Evolutionary conservation across 2,797 vertebrate species (phyloP), one percentile per base, ranked within the genome.

Genomic region (Enteromius unitaeniatus): DNA sequence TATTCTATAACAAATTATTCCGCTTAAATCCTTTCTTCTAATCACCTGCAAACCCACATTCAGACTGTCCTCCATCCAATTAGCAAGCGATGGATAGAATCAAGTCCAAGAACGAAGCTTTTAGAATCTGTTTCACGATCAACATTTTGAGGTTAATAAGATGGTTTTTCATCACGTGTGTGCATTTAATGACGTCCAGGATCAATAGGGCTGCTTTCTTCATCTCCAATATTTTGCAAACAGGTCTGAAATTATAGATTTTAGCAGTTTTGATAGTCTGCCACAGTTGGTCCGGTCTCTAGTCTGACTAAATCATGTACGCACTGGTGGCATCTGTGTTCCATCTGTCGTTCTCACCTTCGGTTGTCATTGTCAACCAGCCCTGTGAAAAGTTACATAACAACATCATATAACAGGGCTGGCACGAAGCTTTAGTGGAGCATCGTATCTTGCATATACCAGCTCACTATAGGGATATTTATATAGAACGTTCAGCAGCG

Each of bases 351-450:
- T 77, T 80, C 79, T 83, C 79, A 82, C 81, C 77, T 53, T 64
- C 73, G 65, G 58, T 58, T 81, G 82, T 84, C 82, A 77, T 77
- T 84, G 65, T 81, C 45, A 68, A 73, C 53, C 53, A 84, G 73
- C 65, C 45, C 73, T 82, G 79, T 72, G 67, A 72, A 68, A 82
- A 85, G 84, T 85, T 88, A 85, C 62, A 55, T 82, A 88, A 85
- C 84, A 82, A 62, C 53, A 76, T 60, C 42, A 67, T 53, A 81
- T 82, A 79, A 79, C 78, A 75, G 68, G 74, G 45, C 37, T 58
- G 28, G 65, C 55, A 67, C 68, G 74, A 85, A 82, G 55, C 51
- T 83, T 72, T 55, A 49, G 72, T 40, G 42, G 78, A 67, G 37
- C 84, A 79, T 28, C 68, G 58, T 53, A 49, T 77, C 26, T 2